A percentile compares a stretch with the other conserved stretches of the same genome.
These are phyloP conservation scores for Drosophila mayri DNA, from an alignment of 1,140 invertebrate species.

Conservation along the genomic window DNA sequence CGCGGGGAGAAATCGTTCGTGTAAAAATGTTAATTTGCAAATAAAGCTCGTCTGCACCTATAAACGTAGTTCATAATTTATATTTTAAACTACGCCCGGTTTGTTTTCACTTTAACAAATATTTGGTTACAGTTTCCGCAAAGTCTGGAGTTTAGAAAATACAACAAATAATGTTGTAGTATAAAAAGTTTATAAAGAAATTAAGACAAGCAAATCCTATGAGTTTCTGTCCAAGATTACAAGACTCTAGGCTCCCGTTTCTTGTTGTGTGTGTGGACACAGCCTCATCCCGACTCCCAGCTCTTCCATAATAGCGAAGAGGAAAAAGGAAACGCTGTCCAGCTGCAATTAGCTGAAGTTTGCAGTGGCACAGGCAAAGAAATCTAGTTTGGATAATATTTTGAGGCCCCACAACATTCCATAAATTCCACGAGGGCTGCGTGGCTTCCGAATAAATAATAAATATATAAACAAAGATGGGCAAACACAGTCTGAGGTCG, in stretches of 20 bases:
- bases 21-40: slow-evolving; percentile 30
- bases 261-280: slow-evolving; percentile 1
- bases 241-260: not conserved
- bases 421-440: slow-evolving; percentile 52
- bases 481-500: slow-evolving; percentile 18
- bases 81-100: slow-evolving; percentile 4
- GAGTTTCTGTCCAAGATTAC: slow-evolving; percentile 4
- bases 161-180: not conserved
- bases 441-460: slow-evolving; percentile 27
- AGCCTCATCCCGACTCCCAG: not conserved
- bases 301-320: slow-evolving; percentile 32
- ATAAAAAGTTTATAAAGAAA: not conserved
- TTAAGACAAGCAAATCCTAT: slow-evolving; percentile 1
- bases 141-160: not conserved
- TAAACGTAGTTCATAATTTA: slow-evolving; percentile 15
- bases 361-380: slow-evolving; percentile 12
- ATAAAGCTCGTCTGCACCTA: slow-evolving; percentile 13
- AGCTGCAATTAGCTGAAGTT: slow-evolving; percentile 28
- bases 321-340: slow-evolving; percentile 51
- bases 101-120: slow-evolving; percentile 8
- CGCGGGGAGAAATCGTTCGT: slow-evolving; percentile 2
- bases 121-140: not conserved
- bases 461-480: slow-evolving; percentile 17
- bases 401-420: slow-evolving; percentile 5
- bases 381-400: slow-evolving; percentile 1